phyloP scores from a whole-genome alignment of 1,140 invertebrate genomes.

The Thaumetopoea pityocampa region DNA sequence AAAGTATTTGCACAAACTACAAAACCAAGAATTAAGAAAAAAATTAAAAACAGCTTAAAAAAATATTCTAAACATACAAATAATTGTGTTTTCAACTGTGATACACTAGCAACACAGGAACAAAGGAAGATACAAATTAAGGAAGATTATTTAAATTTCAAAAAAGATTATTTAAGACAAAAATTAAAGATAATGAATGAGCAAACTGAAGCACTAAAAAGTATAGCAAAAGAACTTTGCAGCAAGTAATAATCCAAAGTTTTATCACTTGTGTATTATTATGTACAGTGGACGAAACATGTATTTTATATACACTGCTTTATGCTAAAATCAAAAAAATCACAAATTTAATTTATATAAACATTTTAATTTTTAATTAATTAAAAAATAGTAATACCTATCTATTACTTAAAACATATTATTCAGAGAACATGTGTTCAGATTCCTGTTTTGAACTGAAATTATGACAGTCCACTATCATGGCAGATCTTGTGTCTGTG shows the following conservation, averaged over 20 bases:
- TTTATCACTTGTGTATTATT: no score
- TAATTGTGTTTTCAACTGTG: constrained; percentile 56
- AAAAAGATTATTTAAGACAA: constrained; percentile 62
- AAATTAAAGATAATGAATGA: constrained; percentile 56
- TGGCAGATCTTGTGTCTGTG: no score
- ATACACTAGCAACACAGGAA: constrained; percentile 48
- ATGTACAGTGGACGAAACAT: no score
- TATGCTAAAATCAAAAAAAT: no score
- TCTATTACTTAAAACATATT: no score
- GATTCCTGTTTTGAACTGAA: no score
- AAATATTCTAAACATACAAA: constrained; percentile 34
- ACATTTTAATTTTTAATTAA: no score
- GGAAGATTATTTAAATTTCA: constrained; percentile 62
- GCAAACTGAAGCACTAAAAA: constrained; percentile 61
- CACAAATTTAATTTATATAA: no score
- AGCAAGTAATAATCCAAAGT: background rate
- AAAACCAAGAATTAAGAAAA: constrained; percentile 17
- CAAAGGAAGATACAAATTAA: constrained; percentile 56
- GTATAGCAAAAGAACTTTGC: constrained; percentile 53
- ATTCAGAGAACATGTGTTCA: no score
- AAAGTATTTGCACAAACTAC: constrained; percentile 11
- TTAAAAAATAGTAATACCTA: no score
- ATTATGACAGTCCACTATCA: no score
- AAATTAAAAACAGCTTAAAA: constrained; percentile 27
- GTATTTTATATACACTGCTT: no score